Conservation (phyloP, 2,113 vertebrate species). For the Bos indicus region DNA sequence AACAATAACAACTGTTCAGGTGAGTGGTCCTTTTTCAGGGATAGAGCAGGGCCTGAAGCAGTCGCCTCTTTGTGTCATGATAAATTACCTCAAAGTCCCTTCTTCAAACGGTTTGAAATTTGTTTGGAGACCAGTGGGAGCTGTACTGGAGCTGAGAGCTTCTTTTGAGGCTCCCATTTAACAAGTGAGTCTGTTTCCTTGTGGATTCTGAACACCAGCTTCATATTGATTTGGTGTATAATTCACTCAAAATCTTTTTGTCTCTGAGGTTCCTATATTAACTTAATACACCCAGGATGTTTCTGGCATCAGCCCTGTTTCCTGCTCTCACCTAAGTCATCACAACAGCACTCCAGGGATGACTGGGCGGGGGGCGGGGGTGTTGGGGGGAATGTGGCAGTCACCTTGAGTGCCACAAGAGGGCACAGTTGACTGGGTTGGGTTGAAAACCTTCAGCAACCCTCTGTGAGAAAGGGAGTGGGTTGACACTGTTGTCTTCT, state of each 20-base stretch:
- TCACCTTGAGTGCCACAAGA: not conserved
- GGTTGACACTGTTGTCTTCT: not conserved
- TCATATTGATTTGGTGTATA: not conserved
- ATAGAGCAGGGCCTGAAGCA: constrained; percentile 9
- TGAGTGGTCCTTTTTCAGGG: constrained; percentile 37
- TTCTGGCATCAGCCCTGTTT: not conserved
- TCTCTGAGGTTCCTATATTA: not conserved
- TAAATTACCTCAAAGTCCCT: constrained; percentile 60
- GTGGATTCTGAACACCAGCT: not conserved
- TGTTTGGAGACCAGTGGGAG: constrained; percentile 65
- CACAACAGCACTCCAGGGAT: not conserved
- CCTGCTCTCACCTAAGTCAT: not conserved
- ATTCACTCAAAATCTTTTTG: not conserved
- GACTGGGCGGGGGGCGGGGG: no score
- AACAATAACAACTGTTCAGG: not conserved
- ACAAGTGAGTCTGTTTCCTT: not conserved
- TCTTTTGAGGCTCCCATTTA: not conserved
- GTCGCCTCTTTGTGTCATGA: constrained; percentile 24
- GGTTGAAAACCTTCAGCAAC: not conserved
- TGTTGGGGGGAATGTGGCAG: not conserved
- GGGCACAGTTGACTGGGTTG: not conserved
- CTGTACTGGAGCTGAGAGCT: constrained; percentile 42
- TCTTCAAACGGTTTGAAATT: constrained; percentile 64
- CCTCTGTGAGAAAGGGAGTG: not conserved
- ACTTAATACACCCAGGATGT: not conserved